These are phyloP conservation scores for Rhinoderma darwinii DNA, from an alignment of 2,113 vertebrate species.

Conservation along the genomic window DNA sequence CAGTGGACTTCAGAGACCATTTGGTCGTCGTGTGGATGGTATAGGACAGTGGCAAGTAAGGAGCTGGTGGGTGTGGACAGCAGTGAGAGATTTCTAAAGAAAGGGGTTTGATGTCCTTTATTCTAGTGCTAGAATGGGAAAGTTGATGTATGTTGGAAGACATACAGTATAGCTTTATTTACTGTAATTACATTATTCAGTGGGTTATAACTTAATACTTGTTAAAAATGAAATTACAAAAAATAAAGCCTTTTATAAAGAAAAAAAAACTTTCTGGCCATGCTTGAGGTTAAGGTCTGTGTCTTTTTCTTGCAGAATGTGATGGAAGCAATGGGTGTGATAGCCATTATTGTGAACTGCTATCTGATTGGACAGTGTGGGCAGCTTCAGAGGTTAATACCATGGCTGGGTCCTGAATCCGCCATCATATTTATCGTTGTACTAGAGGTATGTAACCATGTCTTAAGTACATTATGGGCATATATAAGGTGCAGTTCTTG, in stretches of 20 bases:
- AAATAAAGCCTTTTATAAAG: not conserved
- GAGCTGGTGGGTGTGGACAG: conserved; percentile 54
- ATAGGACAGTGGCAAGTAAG: conserved; percentile 96
- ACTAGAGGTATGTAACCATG: conserved; percentile 82
- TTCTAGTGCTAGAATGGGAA: too few species aligned
- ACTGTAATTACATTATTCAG: not conserved
- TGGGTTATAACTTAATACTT: too few species aligned
- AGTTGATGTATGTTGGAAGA: not conserved
- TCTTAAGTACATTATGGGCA: not conserved
- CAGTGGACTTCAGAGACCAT: conserved; percentile 91
- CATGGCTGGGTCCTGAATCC: conserved; percentile 93
- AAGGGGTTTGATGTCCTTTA: not conserved
- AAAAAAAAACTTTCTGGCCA: not conserved
- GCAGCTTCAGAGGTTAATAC: conserved; percentile 93
- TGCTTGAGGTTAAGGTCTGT: not conserved
- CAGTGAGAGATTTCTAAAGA: conserved; percentile 3
- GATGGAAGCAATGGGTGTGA: conserved; percentile 94
- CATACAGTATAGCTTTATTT: too few species aligned
- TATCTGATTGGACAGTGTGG: conserved; percentile 98
- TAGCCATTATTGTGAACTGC: conserved; percentile 96
- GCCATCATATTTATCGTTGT: conserved; percentile 96
- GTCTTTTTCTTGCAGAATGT: conserved; percentile 78
- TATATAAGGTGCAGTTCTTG: not conserved
- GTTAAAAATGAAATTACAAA: too few species aligned
- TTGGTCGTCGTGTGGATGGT: conserved; percentile 88